Conservation (phyloP, 2,113 vertebrate genomes). For the Cairina moschata region DNA sequence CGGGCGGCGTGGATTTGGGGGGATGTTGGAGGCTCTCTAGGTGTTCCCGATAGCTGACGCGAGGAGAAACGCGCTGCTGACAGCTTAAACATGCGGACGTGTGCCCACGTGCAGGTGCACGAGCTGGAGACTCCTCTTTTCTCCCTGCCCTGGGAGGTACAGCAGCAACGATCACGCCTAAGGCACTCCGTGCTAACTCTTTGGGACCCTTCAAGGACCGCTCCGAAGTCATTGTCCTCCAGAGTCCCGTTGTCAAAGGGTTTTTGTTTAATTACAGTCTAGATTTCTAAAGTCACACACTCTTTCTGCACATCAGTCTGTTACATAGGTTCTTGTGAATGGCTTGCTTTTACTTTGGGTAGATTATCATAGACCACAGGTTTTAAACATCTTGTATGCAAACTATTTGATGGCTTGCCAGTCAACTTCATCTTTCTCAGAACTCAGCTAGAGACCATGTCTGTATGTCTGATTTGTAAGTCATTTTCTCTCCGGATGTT, state of each 20-base stretch:
- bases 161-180: neutral
- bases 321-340: neutral
- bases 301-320: neutral
- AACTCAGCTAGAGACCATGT: neutral
- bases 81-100: neutral
- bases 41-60: too few species aligned
- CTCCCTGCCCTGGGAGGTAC: neutral
- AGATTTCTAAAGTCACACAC: neutral
- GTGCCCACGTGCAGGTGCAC: rapidly evolving
- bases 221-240: neutral
- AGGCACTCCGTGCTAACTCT: neutral
- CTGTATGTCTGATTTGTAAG: neutral
- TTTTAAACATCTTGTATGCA: neutral
- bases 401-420: neutral
- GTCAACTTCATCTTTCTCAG: neutral
- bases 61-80: neutral
- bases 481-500: neutral
- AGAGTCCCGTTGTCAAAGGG: too few species aligned
- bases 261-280: neutral
- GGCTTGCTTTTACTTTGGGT: neutral
- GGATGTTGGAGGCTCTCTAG: rapidly evolving
- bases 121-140: neutral
- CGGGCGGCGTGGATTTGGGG: rapidly evolving
- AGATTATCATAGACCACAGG: neutral
- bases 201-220: neutral